phyloP scores from a whole-genome alignment of 2,797 vertebrate genomes.

The Enteromius viviparus region DNA sequence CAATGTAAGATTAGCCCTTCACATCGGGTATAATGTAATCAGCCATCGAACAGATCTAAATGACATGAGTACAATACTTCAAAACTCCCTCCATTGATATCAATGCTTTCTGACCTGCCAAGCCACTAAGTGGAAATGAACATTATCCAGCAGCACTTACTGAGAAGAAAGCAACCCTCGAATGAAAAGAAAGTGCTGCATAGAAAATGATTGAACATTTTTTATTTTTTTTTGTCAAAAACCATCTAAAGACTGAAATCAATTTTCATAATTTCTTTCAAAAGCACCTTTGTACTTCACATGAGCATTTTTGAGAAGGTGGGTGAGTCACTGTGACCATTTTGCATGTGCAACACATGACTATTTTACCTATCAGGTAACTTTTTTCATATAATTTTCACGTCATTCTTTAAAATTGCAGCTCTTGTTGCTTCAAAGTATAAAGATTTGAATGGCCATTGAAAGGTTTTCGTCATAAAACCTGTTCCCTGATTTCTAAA shows the following conservation, averaged over 20 bases:
- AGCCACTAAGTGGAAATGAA: conserved; percentile 48
- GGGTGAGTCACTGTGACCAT: conserved; percentile 48
- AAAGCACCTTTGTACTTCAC: conserved; percentile 62
- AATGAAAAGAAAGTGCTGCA: conserved; percentile 40
- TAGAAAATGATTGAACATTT: conserved; percentile 50
- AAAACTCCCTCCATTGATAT: conserved; percentile 18
- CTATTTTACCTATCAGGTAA: conserved; percentile 12
- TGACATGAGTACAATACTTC: conserved; percentile 24
- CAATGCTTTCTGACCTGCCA: conserved; percentile 37
- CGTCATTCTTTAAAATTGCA: neutral
- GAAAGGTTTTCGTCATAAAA: neutral
- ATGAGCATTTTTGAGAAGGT: conserved; percentile 57
- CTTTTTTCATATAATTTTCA: neutral
- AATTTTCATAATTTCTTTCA: conserved; percentile 70
- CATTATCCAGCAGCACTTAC: conserved; percentile 51
- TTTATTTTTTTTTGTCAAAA: conserved; percentile 54
- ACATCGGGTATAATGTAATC: neutral
- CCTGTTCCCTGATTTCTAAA: neutral
- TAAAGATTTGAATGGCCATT: neutral
- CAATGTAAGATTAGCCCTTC: conserved; percentile 18
- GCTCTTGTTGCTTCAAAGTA: neutral
- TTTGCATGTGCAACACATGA: conserved; percentile 25
- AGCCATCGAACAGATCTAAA: conserved; percentile 14
- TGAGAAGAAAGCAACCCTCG: conserved; percentile 21
- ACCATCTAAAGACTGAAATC: conserved; percentile 61